Evolutionary conservation across 2,797 vertebrate genomes (phyloP).

Genomic region (Spinibarbus caldwelli): DNA sequence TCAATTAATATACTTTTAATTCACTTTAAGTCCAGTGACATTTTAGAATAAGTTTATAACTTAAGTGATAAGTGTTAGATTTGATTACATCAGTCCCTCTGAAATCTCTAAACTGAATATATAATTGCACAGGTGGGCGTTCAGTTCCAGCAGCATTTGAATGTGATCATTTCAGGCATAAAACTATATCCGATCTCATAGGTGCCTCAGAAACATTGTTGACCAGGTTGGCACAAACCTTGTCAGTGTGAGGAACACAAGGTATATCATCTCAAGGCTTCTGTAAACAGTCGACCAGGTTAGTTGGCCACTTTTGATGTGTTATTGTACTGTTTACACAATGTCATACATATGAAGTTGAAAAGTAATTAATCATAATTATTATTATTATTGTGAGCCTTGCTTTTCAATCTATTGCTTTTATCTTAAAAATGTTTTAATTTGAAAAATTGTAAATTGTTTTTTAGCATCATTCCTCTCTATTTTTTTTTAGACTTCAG

Average conservation of each 20-base stretch:
- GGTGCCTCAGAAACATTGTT: background rate
- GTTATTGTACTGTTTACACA: background rate
- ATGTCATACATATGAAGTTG: background rate
- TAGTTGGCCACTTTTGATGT: background rate
- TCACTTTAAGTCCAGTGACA: background rate
- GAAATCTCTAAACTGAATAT: background rate
- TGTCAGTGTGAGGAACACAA: background rate
- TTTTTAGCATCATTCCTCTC: background rate
- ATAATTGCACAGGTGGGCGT: background rate
- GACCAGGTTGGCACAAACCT: background rate
- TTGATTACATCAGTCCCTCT: background rate
- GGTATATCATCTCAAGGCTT: background rate
- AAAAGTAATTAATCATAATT: background rate
- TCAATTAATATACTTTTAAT: background rate
- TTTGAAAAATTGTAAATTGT: background rate
- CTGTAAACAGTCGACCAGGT: background rate
- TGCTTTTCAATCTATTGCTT: background rate
- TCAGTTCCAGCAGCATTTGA: slow-evolving; percentile 7
- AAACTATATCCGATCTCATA: background rate
- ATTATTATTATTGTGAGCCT: background rate
- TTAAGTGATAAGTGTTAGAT: background rate
- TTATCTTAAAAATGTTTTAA: background rate
- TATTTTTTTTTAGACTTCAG: background rate
- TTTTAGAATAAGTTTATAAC: background rate
- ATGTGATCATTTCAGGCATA: background rate